Conservation (phyloP, 2,113 vertebrate genomes). For the Aix galericulata region DNA sequence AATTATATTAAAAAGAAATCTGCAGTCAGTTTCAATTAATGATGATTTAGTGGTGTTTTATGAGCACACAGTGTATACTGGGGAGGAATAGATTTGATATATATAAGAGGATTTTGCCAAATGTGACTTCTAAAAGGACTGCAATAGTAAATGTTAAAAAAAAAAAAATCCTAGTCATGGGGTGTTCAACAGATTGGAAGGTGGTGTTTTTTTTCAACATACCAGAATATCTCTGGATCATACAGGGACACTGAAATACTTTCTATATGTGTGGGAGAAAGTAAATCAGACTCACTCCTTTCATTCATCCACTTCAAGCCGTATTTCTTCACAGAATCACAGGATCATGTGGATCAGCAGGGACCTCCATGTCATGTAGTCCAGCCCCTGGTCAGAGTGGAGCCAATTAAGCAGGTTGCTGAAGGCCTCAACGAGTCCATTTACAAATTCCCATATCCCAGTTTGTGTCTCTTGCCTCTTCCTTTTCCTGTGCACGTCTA, state of each 20-base stretch:
- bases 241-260: background rate
- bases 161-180: background rate
- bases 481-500: background rate
- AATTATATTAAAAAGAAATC: background rate
- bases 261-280: background rate
- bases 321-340: background rate
- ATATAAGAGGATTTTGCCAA: background rate
- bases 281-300: background rate
- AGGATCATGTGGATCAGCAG: background rate
- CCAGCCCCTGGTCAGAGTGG: background rate
- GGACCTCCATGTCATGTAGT: background rate
- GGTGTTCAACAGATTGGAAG: background rate
- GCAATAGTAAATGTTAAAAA: background rate
- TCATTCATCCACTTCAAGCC: background rate
- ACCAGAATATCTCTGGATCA: background rate
- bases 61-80: background rate
- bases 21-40: background rate
- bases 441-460: background rate
- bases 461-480: background rate
- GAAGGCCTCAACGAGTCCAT: background rate
- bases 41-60: background rate
- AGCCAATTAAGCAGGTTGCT: background rate
- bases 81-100: background rate
- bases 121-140: background rate
- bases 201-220: background rate